A percentile compares a stretch with the other conserved stretches of the same genome.
phyloP scores from a whole-genome alignment of 2,888 invertebrate species.

The Conistra vaccinii region DNA sequence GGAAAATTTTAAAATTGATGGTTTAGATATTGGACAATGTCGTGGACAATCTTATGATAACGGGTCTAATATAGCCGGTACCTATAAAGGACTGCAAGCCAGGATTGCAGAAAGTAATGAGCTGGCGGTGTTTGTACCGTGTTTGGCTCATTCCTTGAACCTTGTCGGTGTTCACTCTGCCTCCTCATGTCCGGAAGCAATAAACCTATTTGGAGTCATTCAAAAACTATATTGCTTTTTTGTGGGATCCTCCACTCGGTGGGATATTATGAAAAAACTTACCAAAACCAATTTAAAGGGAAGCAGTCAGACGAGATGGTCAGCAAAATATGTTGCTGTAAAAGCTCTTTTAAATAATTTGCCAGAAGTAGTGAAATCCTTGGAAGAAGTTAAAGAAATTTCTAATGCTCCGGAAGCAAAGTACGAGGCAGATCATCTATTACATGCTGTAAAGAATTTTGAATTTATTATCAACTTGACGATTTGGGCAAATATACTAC shows the following conservation, averaged over 20 bases:
- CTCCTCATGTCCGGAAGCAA: conserved; percentile 19
- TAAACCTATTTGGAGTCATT: conserved; percentile 64
- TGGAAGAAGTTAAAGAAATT: no score
- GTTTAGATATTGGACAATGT: conserved; percentile 64
- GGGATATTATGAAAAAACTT: not conserved
- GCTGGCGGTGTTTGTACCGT: not conserved
- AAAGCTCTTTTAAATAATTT: no score
- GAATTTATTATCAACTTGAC: no score
- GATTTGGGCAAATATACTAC: no score
- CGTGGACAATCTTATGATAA: conserved; percentile 9
- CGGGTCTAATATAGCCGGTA: not conserved
- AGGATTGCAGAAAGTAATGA: not conserved
- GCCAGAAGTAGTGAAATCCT: no score
- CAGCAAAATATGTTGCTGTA: no score
- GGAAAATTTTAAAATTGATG: not conserved
- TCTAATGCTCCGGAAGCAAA: no score
- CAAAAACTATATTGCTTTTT: conserved; percentile 52
- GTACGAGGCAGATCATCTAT: no score
- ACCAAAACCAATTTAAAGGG: no score
- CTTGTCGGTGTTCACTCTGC: not conserved
- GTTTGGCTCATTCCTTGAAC: conserved; percentile 7
- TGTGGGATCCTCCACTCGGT: conserved; percentile 22
- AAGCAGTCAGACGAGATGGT: no score
- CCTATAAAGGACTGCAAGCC: not conserved
- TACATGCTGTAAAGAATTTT: no score